These are phyloP conservation scores for Coptotermes formosanus DNA, from an alignment of 1,140 invertebrate species.

Conservation along the genomic window DNA sequence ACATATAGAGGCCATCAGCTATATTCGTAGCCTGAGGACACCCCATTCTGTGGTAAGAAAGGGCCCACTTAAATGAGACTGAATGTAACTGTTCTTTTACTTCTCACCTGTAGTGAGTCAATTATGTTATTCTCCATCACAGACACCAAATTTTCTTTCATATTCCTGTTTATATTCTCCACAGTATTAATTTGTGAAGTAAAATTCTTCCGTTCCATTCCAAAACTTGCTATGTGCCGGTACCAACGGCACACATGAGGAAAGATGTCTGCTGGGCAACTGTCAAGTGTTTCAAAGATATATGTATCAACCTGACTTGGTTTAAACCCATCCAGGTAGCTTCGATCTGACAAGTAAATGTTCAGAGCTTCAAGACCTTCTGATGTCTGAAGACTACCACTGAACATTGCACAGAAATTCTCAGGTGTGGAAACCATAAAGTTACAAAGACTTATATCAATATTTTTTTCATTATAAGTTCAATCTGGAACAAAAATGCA, in stretches of 20 bases:
- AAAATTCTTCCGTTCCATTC: constrained; percentile 25
- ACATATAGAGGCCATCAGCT: no score
- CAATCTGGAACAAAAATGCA: not conserved
- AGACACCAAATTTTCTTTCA: not conserved
- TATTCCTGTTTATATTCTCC: not conserved
- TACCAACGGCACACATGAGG: constrained; percentile 38
- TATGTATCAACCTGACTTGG: constrained; percentile 36
- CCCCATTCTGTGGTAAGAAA: no score
- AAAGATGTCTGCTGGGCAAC: constrained; percentile 27
- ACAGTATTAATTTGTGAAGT: not conserved
- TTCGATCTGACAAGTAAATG: constrained; percentile 35
- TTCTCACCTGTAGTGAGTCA: not conserved
- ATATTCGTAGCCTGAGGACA: no score
- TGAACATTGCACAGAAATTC: not conserved
- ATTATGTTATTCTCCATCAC: not conserved
- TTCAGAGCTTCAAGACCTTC: constrained; percentile 34
- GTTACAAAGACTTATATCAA: no score
- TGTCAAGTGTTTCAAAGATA: constrained; percentile 34
- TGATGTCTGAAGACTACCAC: constrained; percentile 25
- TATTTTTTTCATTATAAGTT: not conserved
- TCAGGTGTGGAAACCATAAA: not conserved
- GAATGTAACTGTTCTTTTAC: no score
- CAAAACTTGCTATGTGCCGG: constrained; percentile 38
- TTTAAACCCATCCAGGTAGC: constrained; percentile 38
- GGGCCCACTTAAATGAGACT: no score